phyloP scores from a whole-genome alignment of 2,888 invertebrate genomes.

The Cantharis lateralis region DNA sequence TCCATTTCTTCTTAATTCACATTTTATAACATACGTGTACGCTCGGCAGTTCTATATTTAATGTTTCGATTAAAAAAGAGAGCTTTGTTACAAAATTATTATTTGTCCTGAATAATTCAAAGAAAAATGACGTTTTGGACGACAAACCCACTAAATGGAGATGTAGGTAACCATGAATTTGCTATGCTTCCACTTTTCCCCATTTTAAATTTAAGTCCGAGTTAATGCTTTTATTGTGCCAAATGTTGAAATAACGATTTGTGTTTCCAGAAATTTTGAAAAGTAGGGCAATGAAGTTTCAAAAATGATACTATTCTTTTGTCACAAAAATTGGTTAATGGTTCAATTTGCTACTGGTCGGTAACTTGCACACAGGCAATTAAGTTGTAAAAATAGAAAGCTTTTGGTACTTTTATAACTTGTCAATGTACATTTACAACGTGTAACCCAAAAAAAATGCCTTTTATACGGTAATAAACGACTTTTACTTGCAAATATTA shows the following conservation, averaged over 20 bases:
- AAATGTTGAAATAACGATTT: conserved; percentile 7
- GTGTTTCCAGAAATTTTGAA: background rate
- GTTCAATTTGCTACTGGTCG: conserved; percentile 17
- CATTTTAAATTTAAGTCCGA: background rate
- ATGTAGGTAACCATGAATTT: conserved; percentile 43
- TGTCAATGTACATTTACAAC: background rate
- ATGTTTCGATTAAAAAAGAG: background rate
- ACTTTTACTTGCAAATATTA: background rate
- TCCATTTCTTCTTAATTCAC: conserved; percentile 30
- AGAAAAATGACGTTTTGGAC: conserved; percentile 8
- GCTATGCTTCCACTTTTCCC: conserved; percentile 39
- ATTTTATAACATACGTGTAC: conserved; percentile 6
- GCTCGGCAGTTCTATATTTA: background rate
- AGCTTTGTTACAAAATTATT: background rate
- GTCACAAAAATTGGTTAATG: conserved; percentile 7
- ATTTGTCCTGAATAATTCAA: background rate
- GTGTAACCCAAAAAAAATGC: background rate
- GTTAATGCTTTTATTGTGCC: background rate
- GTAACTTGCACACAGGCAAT: conserved; percentile 11
- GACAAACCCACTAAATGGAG: background rate
- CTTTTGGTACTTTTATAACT: conserved; percentile 1
- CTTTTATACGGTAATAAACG: background rate
- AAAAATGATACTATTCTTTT: conserved; percentile 20
- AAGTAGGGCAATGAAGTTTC: conserved; percentile 20
- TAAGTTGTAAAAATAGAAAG: conserved; percentile 32